Evolutionary conservation across 1,140 invertebrate genomes (phyloP), one percentile per base, ranked within the genome.

Genomic region (Drosophila repleta): DNA sequence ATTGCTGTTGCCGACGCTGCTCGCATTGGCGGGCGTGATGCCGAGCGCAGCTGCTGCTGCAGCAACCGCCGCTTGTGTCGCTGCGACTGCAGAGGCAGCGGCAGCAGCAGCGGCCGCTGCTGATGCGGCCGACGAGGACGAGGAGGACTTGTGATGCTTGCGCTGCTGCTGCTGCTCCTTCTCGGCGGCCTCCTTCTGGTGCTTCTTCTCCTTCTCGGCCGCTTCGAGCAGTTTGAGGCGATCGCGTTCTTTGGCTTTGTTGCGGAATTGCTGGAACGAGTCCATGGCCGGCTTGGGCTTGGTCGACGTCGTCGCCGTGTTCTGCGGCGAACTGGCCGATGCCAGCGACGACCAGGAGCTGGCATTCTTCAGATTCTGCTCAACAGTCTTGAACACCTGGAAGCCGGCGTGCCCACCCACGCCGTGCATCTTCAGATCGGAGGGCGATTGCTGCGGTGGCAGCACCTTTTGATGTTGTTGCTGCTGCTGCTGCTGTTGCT

Each of bases 211-310:
- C 96, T 89, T 97, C 96, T 91, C 97, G 95, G 78, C 94, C 92
- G 73, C 95, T 91, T 98, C 96, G 61, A 98, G 92, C 58, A 96
- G 95, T 90, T 96, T 94, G 93, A 98, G 96, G 92, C 97, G 94
- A 92, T 98, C 97, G 91, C 99, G 98, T 92, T 99, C 97, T 92
- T 97, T 97, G 7, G 98, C 98, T 93, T 98, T 96, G 90, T 98
- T 98, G 90, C 97, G 97, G 92, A 99, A 99, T 73, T 95, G 95
- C 92, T 95, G 94, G 87, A 95, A 95, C 90, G 94, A 95, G 70
- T 95, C 94, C 93, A 94, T 97, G 91, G 93, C 94, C 70, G 91
- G 95, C 92, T 93, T 95, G 90, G 93, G 92, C 92, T 95, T 94
- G 64, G 70, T 94, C 29, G 76, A 83, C 41, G 92, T 93, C 90